Percentiles rank a stretch among this genome's conserved stretches.
phyloP scores from a whole-genome alignment of 2,797 vertebrate species.

The Urophycis tenuis region DNA sequence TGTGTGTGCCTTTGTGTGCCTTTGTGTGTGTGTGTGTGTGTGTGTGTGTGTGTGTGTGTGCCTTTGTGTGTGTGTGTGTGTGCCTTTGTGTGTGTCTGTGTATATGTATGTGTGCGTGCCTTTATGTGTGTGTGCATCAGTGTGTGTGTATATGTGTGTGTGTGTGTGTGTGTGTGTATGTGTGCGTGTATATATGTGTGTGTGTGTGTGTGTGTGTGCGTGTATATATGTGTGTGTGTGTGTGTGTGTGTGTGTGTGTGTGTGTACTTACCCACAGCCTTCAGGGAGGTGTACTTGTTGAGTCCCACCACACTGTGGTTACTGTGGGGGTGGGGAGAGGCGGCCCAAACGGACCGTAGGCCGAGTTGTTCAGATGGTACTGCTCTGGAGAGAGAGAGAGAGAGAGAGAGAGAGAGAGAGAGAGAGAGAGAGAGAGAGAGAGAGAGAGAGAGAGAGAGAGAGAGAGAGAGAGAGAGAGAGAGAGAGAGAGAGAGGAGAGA shows the following conservation, averaged over 20 bases:
- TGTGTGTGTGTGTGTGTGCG: conserved; percentile 10
- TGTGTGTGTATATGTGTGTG: too few species aligned
- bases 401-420: background rate
- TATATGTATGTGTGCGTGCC: too few species aligned
- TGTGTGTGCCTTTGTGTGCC: too few species aligned
- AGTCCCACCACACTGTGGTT: conserved; percentile 72
- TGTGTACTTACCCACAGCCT: conserved; percentile 80
- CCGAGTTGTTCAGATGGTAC: conserved; percentile 75
- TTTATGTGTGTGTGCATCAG: too few species aligned
- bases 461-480: background rate
- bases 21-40: too few species aligned
- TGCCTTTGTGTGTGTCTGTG: too few species aligned
- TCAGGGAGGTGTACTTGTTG: conserved; percentile 78
- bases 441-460: background rate
- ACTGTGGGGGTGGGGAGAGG: conserved; percentile 71
- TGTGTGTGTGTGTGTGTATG: too few species aligned
- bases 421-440: conserved; percentile 1
- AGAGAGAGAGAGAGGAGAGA: background rate
- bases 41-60: too few species aligned
- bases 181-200: too few species aligned
- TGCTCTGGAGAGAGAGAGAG: conserved; percentile 70
- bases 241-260: background rate
- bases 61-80: too few species aligned
- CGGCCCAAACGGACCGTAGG: conserved; percentile 59
- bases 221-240: too few species aligned